These are phyloP conservation scores for Salticus scenicus DNA, from an alignment of 2,888 invertebrate genomes.

Conservation along the genomic window DNA sequence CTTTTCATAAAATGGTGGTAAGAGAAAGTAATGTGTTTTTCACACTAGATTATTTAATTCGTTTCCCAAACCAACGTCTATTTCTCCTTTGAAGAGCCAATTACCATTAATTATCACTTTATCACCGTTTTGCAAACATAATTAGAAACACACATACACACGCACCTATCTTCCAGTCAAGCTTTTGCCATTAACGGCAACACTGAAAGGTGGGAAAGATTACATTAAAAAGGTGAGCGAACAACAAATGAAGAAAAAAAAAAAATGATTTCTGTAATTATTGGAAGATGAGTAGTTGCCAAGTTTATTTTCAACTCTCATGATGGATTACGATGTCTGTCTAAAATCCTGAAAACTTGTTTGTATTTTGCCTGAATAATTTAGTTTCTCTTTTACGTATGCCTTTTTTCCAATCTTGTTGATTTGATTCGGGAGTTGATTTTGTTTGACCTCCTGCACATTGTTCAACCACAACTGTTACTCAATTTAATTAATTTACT, in stretches of 20 bases:
- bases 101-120: neutral
- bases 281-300: neutral
- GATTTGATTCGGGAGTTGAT: slow-evolving; percentile 1
- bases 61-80: too few relatives aligned
- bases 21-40: too few relatives aligned
- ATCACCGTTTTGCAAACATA: neutral
- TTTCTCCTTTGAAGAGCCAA: too few relatives aligned
- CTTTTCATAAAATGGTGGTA: too few relatives aligned
- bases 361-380: neutral
- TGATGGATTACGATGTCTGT: neutral
- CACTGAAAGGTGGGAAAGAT: too few relatives aligned
- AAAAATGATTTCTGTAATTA: neutral
- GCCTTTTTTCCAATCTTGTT: neutral
- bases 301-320: neutral
- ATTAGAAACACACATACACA: neutral
- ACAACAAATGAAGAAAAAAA: neutral
- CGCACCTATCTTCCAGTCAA: neutral
- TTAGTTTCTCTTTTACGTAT: neutral
- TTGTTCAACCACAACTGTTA: too few relatives aligned
- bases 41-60: too few relatives aligned
- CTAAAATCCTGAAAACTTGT: neutral
- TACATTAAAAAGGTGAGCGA: too few relatives aligned
- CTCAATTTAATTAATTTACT: too few relatives aligned
- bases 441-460: neutral
- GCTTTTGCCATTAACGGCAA: too few relatives aligned